Conservation (phyloP, 2,113 vertebrate genomes). For the Drymodes brunneopygia region DNA sequence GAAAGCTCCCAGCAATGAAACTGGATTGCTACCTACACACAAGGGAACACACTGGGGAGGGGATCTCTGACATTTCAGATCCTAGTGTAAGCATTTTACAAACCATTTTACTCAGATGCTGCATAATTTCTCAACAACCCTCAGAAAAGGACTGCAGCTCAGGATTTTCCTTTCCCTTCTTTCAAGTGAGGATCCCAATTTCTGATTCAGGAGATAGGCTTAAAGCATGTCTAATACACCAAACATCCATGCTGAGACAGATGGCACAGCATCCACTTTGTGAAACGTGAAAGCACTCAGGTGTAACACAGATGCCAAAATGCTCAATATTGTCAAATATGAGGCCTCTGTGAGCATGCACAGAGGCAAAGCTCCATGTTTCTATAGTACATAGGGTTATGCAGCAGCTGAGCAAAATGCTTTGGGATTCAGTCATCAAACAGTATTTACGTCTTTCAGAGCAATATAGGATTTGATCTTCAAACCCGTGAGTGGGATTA, state of each 20-base stretch:
- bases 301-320: conserved; percentile 45
- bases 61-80: background rate
- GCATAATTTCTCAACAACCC: background rate
- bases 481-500: background rate
- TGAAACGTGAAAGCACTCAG: conserved; percentile 46
- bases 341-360: conserved; percentile 10
- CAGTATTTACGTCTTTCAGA: background rate
- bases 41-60: rapidly evolving
- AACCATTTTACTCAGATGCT: background rate
- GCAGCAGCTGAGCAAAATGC: conserved; percentile 21
- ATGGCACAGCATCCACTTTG: conserved; percentile 18
- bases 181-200: background rate
- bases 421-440: conserved; percentile 20
- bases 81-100: background rate
- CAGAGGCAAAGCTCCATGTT: conserved; percentile 10
- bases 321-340: background rate
- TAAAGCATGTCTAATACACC: background rate
- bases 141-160: background rate
- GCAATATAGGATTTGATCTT: conserved; percentile 19
- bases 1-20: background rate
- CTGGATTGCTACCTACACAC: background rate
- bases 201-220: background rate
- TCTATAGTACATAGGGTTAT: background rate
- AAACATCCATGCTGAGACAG: background rate
- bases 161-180: background rate